Conservation (phyloP, 23 tunicate genomes). For the Halocynthia aurantium region DNA sequence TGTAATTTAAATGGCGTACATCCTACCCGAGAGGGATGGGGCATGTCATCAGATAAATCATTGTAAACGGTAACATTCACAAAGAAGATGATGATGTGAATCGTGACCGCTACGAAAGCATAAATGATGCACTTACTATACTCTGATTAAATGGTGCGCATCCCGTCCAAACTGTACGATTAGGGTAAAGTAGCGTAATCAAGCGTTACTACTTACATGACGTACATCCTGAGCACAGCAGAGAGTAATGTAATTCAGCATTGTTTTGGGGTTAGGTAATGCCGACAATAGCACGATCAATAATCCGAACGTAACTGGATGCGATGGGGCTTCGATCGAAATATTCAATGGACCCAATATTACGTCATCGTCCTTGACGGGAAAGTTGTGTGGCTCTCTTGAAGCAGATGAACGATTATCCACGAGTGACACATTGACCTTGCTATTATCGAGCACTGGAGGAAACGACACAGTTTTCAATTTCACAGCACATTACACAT, state of each 20-base stretch:
- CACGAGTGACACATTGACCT: conserved; percentile 43
- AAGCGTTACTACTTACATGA: too few relatives aligned
- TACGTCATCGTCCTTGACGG: neutral
- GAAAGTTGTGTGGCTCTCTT: conserved; percentile 15
- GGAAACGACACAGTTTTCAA: conserved; percentile 49
- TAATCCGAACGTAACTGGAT: conserved; percentile 10
- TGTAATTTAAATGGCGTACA: too few relatives aligned
- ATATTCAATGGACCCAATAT: conserved; percentile 36
- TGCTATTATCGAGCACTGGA: conserved; percentile 38
- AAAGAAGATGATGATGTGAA: too few relatives aligned
- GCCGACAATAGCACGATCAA: neutral
- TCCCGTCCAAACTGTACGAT: too few relatives aligned
- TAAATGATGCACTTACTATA: too few relatives aligned
- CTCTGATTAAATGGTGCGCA: too few relatives aligned
- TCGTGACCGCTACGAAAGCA: too few relatives aligned
- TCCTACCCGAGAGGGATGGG: too few relatives aligned
- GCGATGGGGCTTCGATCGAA: conserved; percentile 23
- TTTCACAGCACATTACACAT: conserved; percentile 73
- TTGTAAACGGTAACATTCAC: too few relatives aligned
- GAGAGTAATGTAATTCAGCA: conserved; percentile 4
- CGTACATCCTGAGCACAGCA: too few relatives aligned
- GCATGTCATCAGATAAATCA: too few relatives aligned
- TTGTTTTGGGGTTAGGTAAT: neutral
- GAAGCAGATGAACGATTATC: conserved; percentile 31
- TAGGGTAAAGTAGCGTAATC: too few relatives aligned